A percentile compares a stretch with the other conserved stretches of the same genome.
phyloP scores from a whole-genome alignment of 2,888 invertebrate species.

The Aelia acuminata region DNA sequence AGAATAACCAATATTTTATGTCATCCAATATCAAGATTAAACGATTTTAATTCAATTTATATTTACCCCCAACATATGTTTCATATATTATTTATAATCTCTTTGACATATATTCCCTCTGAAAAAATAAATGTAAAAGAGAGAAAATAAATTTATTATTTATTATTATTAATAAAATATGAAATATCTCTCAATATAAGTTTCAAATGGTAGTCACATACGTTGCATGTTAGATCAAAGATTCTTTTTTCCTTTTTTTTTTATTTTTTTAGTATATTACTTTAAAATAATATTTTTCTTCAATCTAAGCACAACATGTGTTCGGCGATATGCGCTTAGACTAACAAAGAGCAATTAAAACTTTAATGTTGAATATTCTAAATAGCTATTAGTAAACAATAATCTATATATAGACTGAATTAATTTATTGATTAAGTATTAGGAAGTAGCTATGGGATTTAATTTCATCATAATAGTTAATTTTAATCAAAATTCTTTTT shows the following conservation, averaged over 20 bases:
- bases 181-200: background rate
- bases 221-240: background rate
- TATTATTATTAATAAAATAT: background rate
- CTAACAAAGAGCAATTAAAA: constrained; percentile 49
- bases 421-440: constrained; percentile 50
- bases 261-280: background rate
- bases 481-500: background rate
- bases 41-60: background rate
- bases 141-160: background rate
- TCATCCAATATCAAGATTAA: background rate
- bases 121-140: background rate
- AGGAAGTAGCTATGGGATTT: background rate
- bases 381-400: constrained; percentile 42
- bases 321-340: constrained; percentile 52
- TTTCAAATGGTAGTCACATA: background rate
- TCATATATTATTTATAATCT: background rate
- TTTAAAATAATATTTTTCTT: background rate
- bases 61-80: background rate
- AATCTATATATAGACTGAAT: constrained; percentile 53
- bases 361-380: constrained; percentile 36
- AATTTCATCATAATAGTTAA: background rate
- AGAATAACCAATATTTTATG: background rate
- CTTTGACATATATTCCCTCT: background rate
- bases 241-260: background rate
- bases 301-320: constrained; percentile 54